These are phyloP conservation scores for Typhlichthys eigenmanni DNA, from an alignment of 2,797 vertebrate genomes.

Conservation along the genomic window DNA sequence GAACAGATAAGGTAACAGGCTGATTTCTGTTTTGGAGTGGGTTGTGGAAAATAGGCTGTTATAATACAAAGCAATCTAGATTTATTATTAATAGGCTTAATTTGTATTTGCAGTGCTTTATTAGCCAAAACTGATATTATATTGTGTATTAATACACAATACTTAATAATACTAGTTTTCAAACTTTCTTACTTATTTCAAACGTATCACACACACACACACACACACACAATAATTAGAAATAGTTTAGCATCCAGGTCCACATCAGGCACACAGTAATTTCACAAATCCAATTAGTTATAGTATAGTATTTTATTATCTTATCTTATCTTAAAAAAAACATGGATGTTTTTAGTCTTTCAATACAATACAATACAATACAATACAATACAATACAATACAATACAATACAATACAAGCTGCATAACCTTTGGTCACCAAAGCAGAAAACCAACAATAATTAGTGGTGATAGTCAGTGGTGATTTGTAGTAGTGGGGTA, in stretches of 20 bases:
- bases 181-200: too few species aligned
- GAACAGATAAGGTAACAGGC: constrained; percentile 15
- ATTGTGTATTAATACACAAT: background rate
- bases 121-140: too few species aligned
- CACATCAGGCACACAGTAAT: constrained; percentile 47
- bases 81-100: constrained; percentile 6
- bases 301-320: constrained; percentile 67
- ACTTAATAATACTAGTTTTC: too few species aligned
- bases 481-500: too few species aligned
- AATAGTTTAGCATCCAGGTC: constrained; percentile 12
- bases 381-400: background rate
- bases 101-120: constrained; percentile 4
- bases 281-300: constrained; percentile 71
- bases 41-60: constrained; percentile 23
- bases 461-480: too few species aligned
- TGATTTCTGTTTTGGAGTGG: constrained; percentile 1
- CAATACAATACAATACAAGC: background rate
- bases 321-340: constrained; percentile 69
- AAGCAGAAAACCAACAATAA: too few species aligned
- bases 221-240: background rate
- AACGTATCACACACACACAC: too few species aligned
- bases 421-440: background rate
- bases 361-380: constrained; percentile 14
- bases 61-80: background rate
- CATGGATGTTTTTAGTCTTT: constrained; percentile 68